phyloP scores from a whole-genome alignment of 2,888 invertebrate species.

The Ypsolopha sequella region DNA sequence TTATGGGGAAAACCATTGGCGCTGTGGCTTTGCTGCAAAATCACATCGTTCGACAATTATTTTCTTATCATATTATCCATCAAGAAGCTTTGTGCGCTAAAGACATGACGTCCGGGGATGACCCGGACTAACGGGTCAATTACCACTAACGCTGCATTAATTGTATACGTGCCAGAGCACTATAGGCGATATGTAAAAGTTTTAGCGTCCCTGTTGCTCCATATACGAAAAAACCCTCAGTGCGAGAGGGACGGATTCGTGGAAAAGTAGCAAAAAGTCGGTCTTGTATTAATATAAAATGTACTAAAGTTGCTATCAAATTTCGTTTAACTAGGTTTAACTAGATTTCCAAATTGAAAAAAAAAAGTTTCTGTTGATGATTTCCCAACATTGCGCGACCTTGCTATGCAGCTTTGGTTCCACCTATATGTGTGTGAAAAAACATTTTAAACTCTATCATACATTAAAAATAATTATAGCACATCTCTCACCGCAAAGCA shows the following conservation, averaged over 20 bases:
- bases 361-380: background rate
- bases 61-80: slow-evolving; percentile 11
- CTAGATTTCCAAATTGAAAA: background rate
- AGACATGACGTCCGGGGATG: slow-evolving; percentile 4
- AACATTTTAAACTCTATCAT: background rate
- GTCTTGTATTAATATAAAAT: background rate
- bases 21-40: slow-evolving; percentile 10
- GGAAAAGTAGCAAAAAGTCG: slow-evolving; percentile 4
- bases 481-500: background rate
- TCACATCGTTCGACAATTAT: slow-evolving; percentile 8
- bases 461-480: background rate
- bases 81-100: slow-evolving; percentile 9
- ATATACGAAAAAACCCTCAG: no score
- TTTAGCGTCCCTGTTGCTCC: no score
- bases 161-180: slow-evolving; percentile 9
- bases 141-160: slow-evolving; percentile 8
- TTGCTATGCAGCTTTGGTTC: background rate
- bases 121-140: slow-evolving; percentile 5
- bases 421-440: background rate
- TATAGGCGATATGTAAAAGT: no score
- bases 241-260: no score
- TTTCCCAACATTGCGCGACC: background rate
- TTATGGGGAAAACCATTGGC: slow-evolving; percentile 9
- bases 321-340: background rate
- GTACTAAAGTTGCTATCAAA: background rate